Conservation (phyloP, 2,888 invertebrate genomes). For the Leptarthrus brevirostris region DNA sequence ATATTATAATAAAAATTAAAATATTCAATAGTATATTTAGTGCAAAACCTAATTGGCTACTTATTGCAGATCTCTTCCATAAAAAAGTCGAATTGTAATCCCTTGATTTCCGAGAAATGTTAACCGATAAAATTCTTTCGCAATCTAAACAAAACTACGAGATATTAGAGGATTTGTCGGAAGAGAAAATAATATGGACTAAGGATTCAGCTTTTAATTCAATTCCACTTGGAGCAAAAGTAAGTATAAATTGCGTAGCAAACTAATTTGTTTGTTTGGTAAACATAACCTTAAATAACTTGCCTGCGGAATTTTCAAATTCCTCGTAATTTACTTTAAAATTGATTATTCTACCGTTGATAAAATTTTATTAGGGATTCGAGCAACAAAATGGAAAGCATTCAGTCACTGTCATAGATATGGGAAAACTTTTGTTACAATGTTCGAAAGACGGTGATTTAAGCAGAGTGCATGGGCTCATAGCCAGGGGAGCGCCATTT, state of each 20-base stretch:
- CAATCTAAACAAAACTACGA: not conserved
- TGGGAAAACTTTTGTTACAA: conserved; percentile 85
- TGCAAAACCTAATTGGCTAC: too few relatives aligned
- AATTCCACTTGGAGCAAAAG: conserved; percentile 1
- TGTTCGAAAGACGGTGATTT: conserved; percentile 84
- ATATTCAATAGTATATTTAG: too few relatives aligned
- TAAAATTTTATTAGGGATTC: too few relatives aligned
- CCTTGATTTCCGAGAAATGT: too few relatives aligned
- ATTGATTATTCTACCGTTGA: too few relatives aligned
- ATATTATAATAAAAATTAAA: too few relatives aligned
- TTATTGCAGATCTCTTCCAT: too few relatives aligned
- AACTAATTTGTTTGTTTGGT: too few relatives aligned
- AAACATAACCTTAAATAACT: conserved; percentile 8
- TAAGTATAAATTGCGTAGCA: not conserved
- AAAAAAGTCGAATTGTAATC: too few relatives aligned
- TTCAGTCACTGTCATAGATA: conserved; percentile 71
- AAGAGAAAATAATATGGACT: conserved; percentile 6
- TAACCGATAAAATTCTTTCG: conserved; percentile 4
- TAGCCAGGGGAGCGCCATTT: conserved; percentile 90
- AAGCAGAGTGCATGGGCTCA: conserved; percentile 78
- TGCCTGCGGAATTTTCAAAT: too few relatives aligned
- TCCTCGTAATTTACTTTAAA: too few relatives aligned
- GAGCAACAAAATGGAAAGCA: not conserved
- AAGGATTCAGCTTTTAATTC: not conserved
- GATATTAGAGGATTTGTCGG: not conserved